Evolutionary conservation across 2,113 vertebrate genomes (phyloP).

Genomic region (Macroglossus sobrinus): DNA sequence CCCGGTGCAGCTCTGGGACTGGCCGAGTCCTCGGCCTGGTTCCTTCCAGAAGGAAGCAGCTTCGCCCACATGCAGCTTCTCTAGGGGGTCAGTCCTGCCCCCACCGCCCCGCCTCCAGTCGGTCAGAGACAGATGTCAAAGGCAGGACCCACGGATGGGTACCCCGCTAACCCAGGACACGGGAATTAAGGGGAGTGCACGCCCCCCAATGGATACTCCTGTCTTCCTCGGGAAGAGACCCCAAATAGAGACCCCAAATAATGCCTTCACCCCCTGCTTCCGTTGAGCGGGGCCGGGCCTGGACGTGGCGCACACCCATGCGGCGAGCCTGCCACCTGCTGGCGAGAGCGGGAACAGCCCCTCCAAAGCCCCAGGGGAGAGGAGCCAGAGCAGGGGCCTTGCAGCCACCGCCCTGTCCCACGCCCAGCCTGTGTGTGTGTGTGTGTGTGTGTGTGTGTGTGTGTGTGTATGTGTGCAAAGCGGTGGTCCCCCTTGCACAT

Average conservation of each 20-base stretch:
- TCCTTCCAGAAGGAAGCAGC: neutral
- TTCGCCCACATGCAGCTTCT: neutral
- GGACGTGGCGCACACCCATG: fast-evolving
- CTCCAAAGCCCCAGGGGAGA: neutral
- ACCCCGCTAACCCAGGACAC: neutral
- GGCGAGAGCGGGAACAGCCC: neutral
- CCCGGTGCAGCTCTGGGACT: neutral
- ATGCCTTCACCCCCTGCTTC: neutral
- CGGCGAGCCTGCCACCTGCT: slow-evolving; percentile 32
- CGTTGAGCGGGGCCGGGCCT: fast-evolving
- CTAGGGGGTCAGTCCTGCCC: neutral
- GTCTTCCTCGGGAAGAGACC: neutral
- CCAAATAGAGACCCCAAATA: too few relatives aligned
- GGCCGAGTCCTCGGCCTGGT: fast-evolving
- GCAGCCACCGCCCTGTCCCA: fast-evolving
- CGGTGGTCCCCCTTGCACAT: fast-evolving
- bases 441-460: too few relatives aligned
- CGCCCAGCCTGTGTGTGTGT: fast-evolving
- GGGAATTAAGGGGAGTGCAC: neutral
- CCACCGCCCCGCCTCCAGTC: fast-evolving
- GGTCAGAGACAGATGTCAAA: neutral
- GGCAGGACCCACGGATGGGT: too few relatives aligned
- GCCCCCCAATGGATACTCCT: neutral
- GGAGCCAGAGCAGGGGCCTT: fast-evolving
- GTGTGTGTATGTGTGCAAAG: fast-evolving